phyloP scores from a whole-genome alignment of 2,888 invertebrate genomes.

The Dusona sp. region DNA sequence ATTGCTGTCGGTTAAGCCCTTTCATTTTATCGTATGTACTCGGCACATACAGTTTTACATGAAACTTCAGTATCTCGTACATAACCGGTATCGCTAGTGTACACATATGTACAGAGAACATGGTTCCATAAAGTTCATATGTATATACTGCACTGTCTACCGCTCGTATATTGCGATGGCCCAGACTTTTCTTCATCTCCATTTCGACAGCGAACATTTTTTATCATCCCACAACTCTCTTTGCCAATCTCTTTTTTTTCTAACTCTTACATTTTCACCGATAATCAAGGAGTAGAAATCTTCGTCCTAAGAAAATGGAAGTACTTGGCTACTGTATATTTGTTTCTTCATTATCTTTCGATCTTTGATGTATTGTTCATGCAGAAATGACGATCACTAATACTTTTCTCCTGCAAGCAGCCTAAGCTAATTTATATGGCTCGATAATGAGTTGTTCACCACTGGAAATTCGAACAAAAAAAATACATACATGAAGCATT shows the following conservation, averaged over 20 bases:
- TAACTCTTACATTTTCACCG: not conserved
- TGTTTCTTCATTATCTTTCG: conserved; percentile 1
- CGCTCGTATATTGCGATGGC: conserved; percentile 3
- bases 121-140: not conserved
- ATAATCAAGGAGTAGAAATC: not conserved
- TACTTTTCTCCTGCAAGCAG: not conserved
- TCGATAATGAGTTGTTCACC: not conserved
- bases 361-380: not conserved
- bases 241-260: not conserved
- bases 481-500: not conserved
- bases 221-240: conserved; percentile 6
- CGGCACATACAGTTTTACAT: not conserved
- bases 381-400: not conserved
- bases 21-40: not conserved
- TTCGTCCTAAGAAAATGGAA: not conserved
- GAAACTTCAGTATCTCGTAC: conserved; percentile 8
- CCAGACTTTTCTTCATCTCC: conserved; percentile 29
- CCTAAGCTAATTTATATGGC: not conserved
- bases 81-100: conserved; percentile 26
- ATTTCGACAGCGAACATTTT: conserved; percentile 44
- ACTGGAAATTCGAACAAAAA: not conserved
- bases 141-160: conserved; percentile 4
- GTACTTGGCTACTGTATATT: not conserved
- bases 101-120: conserved; percentile 1
- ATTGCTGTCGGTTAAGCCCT: not conserved